These are phyloP conservation scores for Chiroxiphia lanceolata DNA, from an alignment of 2,797 vertebrate species.

Conservation along the genomic window DNA sequence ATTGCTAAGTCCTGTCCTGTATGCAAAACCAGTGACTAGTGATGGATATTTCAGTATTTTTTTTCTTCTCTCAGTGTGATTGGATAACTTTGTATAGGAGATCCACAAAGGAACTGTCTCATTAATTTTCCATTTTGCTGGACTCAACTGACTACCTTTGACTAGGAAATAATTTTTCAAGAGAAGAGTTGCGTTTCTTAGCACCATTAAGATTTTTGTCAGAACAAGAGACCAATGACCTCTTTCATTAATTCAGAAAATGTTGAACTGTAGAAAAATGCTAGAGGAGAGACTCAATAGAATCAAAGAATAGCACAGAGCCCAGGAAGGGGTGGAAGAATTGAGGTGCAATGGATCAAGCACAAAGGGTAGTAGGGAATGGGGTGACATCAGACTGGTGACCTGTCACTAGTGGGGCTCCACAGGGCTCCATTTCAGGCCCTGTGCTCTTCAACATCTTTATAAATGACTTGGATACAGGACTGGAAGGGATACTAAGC, in stretches of 20 bases:
- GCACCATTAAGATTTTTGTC: neutral
- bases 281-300: neutral
- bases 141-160: neutral
- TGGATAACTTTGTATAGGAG: neutral
- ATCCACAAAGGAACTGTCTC: neutral
- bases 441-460: neutral
- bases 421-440: neutral
- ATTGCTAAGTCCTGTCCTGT: neutral
- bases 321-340: neutral
- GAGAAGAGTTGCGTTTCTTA: neutral
- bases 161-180: neutral
- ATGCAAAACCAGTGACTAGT: neutral
- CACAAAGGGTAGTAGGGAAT: neutral
- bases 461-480: neutral
- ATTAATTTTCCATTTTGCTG: neutral
- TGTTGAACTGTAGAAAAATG: neutral
- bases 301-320: neutral
- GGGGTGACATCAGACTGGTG: no score
- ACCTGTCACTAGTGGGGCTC: neutral
- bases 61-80: neutral
- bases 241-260: neutral
- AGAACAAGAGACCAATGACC: neutral
- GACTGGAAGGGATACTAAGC: neutral
- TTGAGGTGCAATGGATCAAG: neutral
- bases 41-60: neutral